phyloP scores from a whole-genome alignment of 2,113 vertebrate species.

The Balaenoptera acutorostrata region DNA sequence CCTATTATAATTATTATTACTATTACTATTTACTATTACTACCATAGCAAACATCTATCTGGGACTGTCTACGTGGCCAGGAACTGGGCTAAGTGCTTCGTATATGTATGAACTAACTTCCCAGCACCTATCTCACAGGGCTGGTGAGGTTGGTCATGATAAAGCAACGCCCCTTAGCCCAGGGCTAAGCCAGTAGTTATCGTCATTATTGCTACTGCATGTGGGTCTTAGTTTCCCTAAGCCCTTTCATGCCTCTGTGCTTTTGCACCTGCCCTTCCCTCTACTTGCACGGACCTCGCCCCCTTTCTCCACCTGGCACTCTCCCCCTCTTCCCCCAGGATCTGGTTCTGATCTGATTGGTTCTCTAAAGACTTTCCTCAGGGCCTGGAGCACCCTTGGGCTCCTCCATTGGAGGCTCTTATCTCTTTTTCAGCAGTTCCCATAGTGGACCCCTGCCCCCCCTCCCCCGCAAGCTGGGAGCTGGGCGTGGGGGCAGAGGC shows the following conservation, averaged over 20 bases:
- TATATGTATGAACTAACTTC: not conserved
- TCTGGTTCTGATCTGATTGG: not conserved
- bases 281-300: rapidly evolving
- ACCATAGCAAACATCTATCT: not conserved
- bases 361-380: not conserved
- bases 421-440: not conserved
- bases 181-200: not conserved
- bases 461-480: not conserved
- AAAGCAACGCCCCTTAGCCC: not conserved
- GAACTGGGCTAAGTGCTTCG: not conserved
- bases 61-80: not conserved
- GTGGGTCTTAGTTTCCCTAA: not conserved
- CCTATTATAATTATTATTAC: not conserved
- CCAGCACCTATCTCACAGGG: not conserved
- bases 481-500: not conserved
- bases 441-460: not conserved
- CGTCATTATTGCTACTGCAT: rapidly evolving
- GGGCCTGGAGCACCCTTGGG: not conserved
- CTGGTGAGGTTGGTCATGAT: not conserved
- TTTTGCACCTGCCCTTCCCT: not conserved
- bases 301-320: not conserved
- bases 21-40: no score
- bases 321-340: not conserved
- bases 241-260: not conserved
- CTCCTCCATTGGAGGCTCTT: not conserved